phyloP scores from a whole-genome alignment of 2,113 vertebrate genomes.

The Scopus umbretta region DNA sequence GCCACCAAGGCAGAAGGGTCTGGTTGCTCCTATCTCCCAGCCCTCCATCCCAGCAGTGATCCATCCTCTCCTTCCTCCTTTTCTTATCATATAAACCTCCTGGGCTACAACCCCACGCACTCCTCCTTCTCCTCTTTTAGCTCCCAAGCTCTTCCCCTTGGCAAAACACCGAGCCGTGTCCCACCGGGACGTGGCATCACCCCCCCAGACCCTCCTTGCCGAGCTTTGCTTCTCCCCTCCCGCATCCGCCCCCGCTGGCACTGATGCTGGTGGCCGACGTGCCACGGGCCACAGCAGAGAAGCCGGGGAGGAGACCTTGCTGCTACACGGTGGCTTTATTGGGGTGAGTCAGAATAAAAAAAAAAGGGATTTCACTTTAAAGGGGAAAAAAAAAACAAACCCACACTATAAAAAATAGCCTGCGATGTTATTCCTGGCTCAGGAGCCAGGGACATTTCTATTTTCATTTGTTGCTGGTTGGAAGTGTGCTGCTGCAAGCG shows the following conservation, averaged over 20 bases:
- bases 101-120: neutral
- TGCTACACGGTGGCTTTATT: rapidly evolving
- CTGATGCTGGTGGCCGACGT: rapidly evolving
- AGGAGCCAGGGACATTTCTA: neutral
- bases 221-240: neutral
- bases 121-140: neutral
- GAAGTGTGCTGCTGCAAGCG: neutral
- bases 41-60: neutral
- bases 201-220: rapidly evolving
- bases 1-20: neutral
- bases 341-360: neutral
- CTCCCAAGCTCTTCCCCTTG: neutral
- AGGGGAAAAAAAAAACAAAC: neutral
- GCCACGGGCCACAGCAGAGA: neutral
- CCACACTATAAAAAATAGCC: neutral
- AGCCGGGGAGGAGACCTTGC: neutral
- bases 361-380: neutral
- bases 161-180: rapidly evolving
- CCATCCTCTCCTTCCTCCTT: neutral
- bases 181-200: rapidly evolving
- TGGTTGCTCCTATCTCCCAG: neutral
- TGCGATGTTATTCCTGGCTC: neutral
- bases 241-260: rapidly evolving
- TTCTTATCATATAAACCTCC: neutral
- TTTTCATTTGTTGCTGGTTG: neutral